Base-by-base conservation (phyloP, 2,113 vertebrate genomes). In the Halcyon malimbica region DNA sequence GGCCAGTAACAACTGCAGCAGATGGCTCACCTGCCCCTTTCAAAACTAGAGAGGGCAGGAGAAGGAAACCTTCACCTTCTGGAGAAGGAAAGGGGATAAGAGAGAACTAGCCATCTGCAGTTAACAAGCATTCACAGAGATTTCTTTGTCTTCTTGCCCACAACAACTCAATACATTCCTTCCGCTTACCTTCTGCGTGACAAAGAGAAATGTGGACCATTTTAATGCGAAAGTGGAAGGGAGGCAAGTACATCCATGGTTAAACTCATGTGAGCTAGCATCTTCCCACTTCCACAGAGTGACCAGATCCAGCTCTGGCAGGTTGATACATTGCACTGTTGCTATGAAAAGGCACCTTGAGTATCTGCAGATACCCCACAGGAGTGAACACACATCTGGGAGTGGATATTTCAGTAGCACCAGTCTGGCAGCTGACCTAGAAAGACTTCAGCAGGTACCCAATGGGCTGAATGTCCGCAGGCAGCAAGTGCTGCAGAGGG, bases 401-500 rank as follows among this genome's bases (percentile, higher is more conserved):
- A 51, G 17, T 0, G 6, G 39, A n/a, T 68, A 41, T 48, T 62
- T 69, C 28, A n/a, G 44, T 3, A 67, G 11, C 33, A 15, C 23
- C 44, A 82, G 44, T 33, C 37, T 33, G 7, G 16, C 1, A 5
- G 16, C 51, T 44, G 51, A 29, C 33, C 67, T 1, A 2, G 26
- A 65, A 73, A 73, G 23, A 51, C 65, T 71, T 73, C 35, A 81
- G 9, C 20, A 50, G 41, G 42, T 29, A 71, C 23, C 21, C 21
- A 65, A 44, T 18, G 16, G 15, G 25, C 26, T 0, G 0, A 57
- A 64, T 0, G 1, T 37, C 35, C 1, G 1, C 31, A 78, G 35
- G 50, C 35, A 64, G 64, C 48, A 63, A 63, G 50, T 20, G 35
- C 1, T 51, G 48, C 31, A 23, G 31, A 42, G 18, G 3, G 41